Evolutionary conservation across 2,113 vertebrate species (phyloP).

Genomic region (Syngnathoides biaculeatus): DNA sequence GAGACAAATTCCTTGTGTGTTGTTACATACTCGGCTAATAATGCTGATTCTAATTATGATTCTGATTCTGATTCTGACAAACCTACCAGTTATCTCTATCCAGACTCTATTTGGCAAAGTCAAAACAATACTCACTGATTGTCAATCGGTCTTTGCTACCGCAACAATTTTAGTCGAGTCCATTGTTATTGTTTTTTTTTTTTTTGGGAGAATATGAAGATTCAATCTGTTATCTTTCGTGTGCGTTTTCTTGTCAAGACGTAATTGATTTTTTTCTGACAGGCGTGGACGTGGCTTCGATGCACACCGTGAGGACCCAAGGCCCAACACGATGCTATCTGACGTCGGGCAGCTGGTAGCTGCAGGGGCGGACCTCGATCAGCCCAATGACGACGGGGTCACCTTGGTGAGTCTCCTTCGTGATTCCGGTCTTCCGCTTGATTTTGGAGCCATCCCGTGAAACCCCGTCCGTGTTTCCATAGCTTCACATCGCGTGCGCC

Average conservation of each 20-base stretch:
- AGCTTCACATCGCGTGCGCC: slow-evolving; percentile 90
- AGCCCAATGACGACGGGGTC: slow-evolving; percentile 84
- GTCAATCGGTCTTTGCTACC: slow-evolving; percentile 28
- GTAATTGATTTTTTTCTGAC: slow-evolving; percentile 10
- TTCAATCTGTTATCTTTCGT: neutral
- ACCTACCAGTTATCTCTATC: slow-evolving; percentile 35
- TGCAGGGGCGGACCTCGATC: slow-evolving; percentile 77
- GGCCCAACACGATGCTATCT: slow-evolving; percentile 80
- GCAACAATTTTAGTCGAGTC: slow-evolving; percentile 12
- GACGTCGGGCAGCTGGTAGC: slow-evolving; percentile 82
- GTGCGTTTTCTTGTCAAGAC: neutral
- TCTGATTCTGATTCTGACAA: no score
- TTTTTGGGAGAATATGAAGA: neutral
- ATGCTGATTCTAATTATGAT: no score
- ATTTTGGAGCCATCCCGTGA: neutral
- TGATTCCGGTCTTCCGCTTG: neutral
- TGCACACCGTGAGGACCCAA: slow-evolving; percentile 84
- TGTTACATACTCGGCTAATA: no score
- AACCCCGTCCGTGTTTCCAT: slow-evolving; percentile 8
- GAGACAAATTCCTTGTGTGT: no score
- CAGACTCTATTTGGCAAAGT: slow-evolving; percentile 12
- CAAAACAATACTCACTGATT: slow-evolving; percentile 35
- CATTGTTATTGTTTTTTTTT: no score
- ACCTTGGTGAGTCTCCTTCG: slow-evolving; percentile 78
- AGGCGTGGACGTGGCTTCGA: slow-evolving; percentile 83